Evolutionary conservation across 2,113 vertebrate genomes (phyloP).

Genomic region (Nibea albiflora): DNA sequence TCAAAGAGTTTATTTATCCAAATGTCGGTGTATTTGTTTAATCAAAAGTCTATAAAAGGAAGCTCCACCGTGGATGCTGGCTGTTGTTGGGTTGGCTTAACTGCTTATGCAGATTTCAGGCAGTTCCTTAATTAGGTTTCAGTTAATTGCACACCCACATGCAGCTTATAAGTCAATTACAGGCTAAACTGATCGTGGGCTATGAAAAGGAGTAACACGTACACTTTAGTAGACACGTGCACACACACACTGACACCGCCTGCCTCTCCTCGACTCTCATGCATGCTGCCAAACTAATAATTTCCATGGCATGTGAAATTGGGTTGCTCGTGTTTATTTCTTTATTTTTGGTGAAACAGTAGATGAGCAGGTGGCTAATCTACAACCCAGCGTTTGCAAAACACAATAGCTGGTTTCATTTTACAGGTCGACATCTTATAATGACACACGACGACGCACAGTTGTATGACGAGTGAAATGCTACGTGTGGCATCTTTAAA

Average conservation of each 20-base stretch:
- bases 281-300: constrained; percentile 47
- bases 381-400: neutral
- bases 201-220: constrained; percentile 46
- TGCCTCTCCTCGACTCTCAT: constrained; percentile 14
- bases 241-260: neutral
- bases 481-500: neutral
- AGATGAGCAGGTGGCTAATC: constrained; percentile 5
- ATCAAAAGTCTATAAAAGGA: constrained; percentile 38
- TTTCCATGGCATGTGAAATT: constrained; percentile 40
- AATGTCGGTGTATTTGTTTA: constrained; percentile 16
- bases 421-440: neutral
- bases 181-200: constrained; percentile 55
- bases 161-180: constrained; percentile 72
- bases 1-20: constrained; percentile 30
- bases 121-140: constrained; percentile 69
- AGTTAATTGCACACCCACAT: constrained; percentile 74
- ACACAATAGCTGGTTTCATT: neutral
- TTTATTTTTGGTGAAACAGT: constrained; percentile 6
- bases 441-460: too few relatives aligned
- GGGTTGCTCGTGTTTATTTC: neutral
- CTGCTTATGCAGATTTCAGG: constrained; percentile 59
- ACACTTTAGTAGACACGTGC: constrained; percentile 2
- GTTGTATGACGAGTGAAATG: neutral
- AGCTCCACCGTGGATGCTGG: constrained; percentile 5
- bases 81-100: constrained; percentile 42